Evolutionary conservation across 1,140 invertebrate genomes (phyloP).

Genomic region (Drosophila jambulina): DNA sequence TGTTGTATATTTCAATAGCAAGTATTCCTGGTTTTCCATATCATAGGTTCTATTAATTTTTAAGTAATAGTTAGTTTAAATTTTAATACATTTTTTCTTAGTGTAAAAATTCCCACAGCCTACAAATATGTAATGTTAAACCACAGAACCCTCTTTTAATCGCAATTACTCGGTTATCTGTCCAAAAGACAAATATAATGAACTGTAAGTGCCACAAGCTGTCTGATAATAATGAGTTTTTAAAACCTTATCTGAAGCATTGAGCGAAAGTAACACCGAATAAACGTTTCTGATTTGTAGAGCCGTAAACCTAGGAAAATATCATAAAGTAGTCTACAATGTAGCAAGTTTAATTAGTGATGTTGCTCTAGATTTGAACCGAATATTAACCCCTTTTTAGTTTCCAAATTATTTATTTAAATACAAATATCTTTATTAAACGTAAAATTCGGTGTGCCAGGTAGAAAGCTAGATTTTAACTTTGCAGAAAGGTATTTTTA

Average conservation of each 20-base stretch:
- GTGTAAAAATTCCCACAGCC: neutral
- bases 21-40: neutral
- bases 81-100: neutral
- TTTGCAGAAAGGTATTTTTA: neutral
- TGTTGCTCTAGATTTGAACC: neutral
- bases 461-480: neutral
- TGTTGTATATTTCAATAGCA: neutral
- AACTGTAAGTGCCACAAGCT: slow-evolving; percentile 23
- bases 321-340: slow-evolving; percentile 1
- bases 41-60: neutral
- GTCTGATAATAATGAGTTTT: slow-evolving; percentile 38
- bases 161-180: slow-evolving; percentile 26
- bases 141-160: slow-evolving; percentile 25
- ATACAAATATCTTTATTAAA: neutral
- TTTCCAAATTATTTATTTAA: neutral
- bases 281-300: slow-evolving; percentile 6
- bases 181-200: slow-evolving; percentile 37
- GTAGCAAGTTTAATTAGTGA: slow-evolving; percentile 15
- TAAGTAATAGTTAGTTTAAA: neutral
- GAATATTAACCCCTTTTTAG: neutral
- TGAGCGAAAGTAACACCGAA: slow-evolving; percentile 5
- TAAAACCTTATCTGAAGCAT: slow-evolving; percentile 34
- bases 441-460: neutral
- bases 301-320: slow-evolving; percentile 6
- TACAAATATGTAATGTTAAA: slow-evolving; percentile 9